Conservation (phyloP, 1,140 invertebrate genomes). For the Caenorhabditis brenneri region DNA sequence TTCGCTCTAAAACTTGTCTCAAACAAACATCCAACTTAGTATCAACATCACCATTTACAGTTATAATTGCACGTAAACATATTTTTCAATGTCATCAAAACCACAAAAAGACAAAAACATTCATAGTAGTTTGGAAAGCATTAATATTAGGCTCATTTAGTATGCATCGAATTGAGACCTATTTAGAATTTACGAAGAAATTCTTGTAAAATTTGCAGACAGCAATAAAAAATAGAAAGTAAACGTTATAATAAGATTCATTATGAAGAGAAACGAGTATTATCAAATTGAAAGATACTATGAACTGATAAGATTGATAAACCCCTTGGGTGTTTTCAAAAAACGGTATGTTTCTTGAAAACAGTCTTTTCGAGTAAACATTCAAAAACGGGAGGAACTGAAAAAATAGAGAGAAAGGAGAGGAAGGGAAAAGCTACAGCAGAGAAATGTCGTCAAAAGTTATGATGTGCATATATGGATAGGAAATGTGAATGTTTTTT, state of each 20-base stretch:
- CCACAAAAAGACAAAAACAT: not conserved
- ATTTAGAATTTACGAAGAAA: no score
- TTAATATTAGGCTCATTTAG: no score
- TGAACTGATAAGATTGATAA: not conserved
- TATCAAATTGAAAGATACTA: not conserved
- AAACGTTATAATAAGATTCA: not conserved
- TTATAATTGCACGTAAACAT: not conserved
- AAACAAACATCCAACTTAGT: no score
- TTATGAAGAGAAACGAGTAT: not conserved
- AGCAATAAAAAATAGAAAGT: not conserved
- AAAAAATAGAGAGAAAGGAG: not conserved
- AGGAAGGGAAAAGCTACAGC: not conserved
- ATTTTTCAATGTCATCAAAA: not conserved
- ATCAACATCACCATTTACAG: no score
- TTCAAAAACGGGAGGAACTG: not conserved
- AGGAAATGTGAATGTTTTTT: not conserved
- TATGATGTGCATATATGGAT: constrained; percentile 2
- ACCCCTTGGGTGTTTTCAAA: not conserved
- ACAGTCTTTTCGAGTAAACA: not conserved
- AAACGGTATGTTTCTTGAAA: not conserved
- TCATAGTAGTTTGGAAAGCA: no score
- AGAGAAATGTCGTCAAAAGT: constrained; percentile 12
- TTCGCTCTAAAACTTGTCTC: no score
- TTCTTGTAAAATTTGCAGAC: not conserved
- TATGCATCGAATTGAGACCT: no score